These are phyloP conservation scores for Pogoniulus pusillus DNA, from an alignment of 2,797 vertebrate genomes.

Conservation along the genomic window DNA sequence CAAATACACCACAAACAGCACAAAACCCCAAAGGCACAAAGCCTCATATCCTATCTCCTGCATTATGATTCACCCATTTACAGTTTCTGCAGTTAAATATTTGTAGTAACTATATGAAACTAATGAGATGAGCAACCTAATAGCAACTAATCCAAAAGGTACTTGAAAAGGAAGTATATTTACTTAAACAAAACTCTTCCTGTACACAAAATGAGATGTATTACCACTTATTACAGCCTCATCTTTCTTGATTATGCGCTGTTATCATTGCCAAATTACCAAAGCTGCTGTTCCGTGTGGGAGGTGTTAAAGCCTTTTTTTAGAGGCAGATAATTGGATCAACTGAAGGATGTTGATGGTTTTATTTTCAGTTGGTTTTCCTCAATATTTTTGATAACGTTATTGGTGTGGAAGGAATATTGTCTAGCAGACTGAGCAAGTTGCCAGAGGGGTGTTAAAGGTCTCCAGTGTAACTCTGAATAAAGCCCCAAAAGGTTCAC, in stretches of 20 bases:
- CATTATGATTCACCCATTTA: not conserved
- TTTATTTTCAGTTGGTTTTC: conserved; percentile 66
- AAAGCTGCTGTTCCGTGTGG: conserved; percentile 67
- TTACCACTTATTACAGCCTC: conserved; percentile 39
- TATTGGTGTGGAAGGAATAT: not conserved
- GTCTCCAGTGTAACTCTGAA: not conserved
- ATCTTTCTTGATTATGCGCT: conserved; percentile 58
- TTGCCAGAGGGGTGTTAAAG: conserved; percentile 19
- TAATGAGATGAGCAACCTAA: not conserved
- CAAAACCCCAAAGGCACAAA: not conserved
- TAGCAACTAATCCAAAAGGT: not conserved
- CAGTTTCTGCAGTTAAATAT: not conserved
- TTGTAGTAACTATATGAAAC: not conserved
- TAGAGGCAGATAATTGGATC: conserved; percentile 73
- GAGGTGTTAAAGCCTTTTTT: conserved; percentile 75
- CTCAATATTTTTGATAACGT: conserved; percentile 34
- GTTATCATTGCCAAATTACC: conserved; percentile 63
- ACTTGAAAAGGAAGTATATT: not conserved
- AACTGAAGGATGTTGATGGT: conserved; percentile 47
- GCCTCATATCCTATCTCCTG: not conserved
- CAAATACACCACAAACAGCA: not conserved
- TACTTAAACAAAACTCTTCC: not conserved
- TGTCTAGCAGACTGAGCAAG: conserved; percentile 7
- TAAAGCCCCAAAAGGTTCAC: not conserved
- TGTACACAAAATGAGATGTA: conserved; percentile 27